phyloP scores from a whole-genome alignment of 2,797 vertebrate species.

The Stomatorhinus walkeri region DNA sequence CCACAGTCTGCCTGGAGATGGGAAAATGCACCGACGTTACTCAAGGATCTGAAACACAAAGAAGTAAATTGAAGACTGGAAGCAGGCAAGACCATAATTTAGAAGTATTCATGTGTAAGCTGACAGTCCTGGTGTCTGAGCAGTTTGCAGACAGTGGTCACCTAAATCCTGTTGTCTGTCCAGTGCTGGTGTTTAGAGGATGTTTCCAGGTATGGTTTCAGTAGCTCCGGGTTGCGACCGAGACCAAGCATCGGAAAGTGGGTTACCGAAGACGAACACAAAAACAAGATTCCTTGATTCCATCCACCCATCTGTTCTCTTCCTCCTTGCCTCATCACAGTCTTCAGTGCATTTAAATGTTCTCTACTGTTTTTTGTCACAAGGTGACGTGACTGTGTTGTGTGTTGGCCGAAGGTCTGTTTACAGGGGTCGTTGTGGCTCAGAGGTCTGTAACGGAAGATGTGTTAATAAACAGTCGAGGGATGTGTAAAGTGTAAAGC shows the following conservation, averaged over 20 bases:
- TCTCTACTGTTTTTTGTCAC: neutral
- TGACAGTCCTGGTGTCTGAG: constrained; percentile 60
- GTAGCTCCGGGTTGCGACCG: constrained; percentile 63
- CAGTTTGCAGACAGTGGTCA: constrained; percentile 67
- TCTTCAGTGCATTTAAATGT: neutral
- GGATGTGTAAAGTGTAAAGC: neutral
- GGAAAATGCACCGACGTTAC: constrained; percentile 60
- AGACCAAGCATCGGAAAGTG: constrained; percentile 44
- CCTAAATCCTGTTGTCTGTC: constrained; percentile 64
- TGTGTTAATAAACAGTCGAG: neutral
- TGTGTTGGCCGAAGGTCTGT: neutral
- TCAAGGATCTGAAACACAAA: constrained; percentile 50
- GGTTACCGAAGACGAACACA: neutral
- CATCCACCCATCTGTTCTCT: neutral
- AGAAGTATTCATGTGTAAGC: constrained; percentile 44
- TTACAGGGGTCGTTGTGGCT: neutral
- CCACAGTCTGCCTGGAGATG: constrained; percentile 57
- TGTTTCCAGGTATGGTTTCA: constrained; percentile 55
- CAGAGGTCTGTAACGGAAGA: neutral
- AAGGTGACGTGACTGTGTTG: neutral
- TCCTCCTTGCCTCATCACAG: neutral
- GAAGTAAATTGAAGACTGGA: neutral
- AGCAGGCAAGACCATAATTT: neutral
- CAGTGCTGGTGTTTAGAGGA: constrained; percentile 51
- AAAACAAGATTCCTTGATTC: neutral